Base-by-base conservation (phyloP, 2,113 vertebrate species). In the Eptesicus fuscus region DNA sequence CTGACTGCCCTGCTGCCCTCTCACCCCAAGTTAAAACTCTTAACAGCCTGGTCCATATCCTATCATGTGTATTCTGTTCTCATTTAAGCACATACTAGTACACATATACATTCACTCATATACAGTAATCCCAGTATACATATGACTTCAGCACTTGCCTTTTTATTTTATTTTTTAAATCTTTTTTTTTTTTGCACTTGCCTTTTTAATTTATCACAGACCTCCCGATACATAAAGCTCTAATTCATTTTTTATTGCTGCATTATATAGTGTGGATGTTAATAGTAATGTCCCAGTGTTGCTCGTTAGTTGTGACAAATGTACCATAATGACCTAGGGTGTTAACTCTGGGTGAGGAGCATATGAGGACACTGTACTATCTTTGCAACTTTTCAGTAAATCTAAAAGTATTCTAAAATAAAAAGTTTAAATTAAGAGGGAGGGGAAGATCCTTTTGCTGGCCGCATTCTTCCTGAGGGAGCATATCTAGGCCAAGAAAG, bases 391-490 rank as follows among this genome's bases (percentile, higher is more conserved):
- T 84, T 90, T 61, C 79, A 30, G 5, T 51, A 87, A 56, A 44
- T 42, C 42, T 90, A 88, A 80, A 89, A 70, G 49, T 30, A 80
- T 56, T 82, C 78, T 53, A 85, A 94, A 70, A 61, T 83, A 37
- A 89, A 86, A 71, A 14, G 37, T 76, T 90, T 93, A 51, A 42
- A 73, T 65, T n/a, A 82, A 85, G 77, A 65, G n/a, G 47, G 61
- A 49, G 3, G 20, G 7, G 20, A 14, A 14, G 18, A 40, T 59
- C 90, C 51, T 84, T 37, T 49, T 85, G 67, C 73, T 49, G 83
- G 37, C 92, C 83, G 94, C 90, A 91, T 85, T 90, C 92, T 95
- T 97, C 78, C 83, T 61, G 51, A 51, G 51, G 83, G 51, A 85
- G 16, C 83, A 4, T 88, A 85, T 71, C 65, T 67, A 88, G 47